Evolutionary conservation across 2,888 invertebrate species (phyloP), one percentile per base, ranked within the genome.

Genomic region (Amphimallon solstitiale): DNA sequence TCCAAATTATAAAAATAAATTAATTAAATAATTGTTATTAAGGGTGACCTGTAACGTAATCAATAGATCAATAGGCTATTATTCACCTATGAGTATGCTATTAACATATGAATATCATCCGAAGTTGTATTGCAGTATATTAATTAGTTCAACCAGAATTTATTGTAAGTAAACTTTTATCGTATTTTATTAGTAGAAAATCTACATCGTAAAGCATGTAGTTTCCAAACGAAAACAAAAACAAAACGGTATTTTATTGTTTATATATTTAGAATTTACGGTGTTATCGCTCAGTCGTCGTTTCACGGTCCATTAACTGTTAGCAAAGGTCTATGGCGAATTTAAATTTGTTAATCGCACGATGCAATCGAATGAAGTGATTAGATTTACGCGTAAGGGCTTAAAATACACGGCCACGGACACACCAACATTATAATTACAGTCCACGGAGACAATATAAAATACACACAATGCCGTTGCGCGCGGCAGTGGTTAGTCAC

Each of bases 401-500:
- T 56, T 23, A 56, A 56, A 56, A 23, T 40, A 52, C 52, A 52
- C 15, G 40, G 43, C 43, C 14, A 43, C 14, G 15, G 17, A 43
- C 43, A 56, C 19, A 14, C 37, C 7, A 23, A 40, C 56, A 23
- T 40, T 34, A 45, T 65, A 65, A 65, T 65, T 65, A 65, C 40
- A 29, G 49, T 49, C 17, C 38, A 23, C 43, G 29, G 38, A 34
- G 49, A 60, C 60, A 59, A 60, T 60, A 59, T 60, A 65, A 65
- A 29, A 29, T 29, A 29, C 51, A 43, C 60, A 59, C 65, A 65
- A 59, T 65, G 65, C 40, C 65, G 59, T 49, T 61, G 37, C 48
- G n/a, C n/a, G n/a, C n/a, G n/a, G 48, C 29, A 29, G 29, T 34
- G 51, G 65, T 65, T 65, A 65, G 65, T 65, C 65, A 65, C 65